Evolutionary conservation across 2,797 vertebrate genomes (phyloP).

Genomic region (Tinamus major): DNA sequence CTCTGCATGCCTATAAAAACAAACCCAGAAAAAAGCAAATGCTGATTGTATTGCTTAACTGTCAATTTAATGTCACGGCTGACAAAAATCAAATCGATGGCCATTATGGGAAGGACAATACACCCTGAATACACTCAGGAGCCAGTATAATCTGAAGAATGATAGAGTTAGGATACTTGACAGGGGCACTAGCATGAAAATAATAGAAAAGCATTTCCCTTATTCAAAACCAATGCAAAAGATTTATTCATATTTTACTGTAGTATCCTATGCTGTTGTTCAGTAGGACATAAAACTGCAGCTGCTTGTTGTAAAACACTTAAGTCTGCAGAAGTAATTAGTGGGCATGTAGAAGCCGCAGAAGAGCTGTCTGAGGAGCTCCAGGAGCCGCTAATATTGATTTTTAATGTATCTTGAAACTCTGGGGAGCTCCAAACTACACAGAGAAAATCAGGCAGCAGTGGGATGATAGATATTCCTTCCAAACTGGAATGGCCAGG

Average conservation of each 20-base stretch:
- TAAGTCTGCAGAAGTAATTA: constrained; percentile 9
- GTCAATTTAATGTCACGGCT: background rate
- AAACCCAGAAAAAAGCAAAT: background rate
- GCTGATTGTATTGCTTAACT: background rate
- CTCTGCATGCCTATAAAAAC: background rate
- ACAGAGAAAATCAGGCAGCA: background rate
- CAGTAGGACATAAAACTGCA: background rate
- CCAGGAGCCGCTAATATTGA: background rate
- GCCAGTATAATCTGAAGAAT: background rate
- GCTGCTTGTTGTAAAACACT: constrained; percentile 10
- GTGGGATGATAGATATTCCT: accelerated
- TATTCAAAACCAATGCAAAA: background rate
- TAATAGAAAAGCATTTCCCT: background rate
- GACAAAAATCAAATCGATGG: background rate
- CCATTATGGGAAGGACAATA: background rate
- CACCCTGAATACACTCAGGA: background rate
- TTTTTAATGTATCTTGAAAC: background rate
- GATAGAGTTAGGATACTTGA: background rate
- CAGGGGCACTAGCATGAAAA: background rate
- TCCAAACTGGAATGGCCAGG: background rate
- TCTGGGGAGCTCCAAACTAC: background rate
- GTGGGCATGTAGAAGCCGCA: background rate
- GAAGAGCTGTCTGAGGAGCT: background rate
- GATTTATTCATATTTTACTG: background rate
- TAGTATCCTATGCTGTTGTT: background rate